phyloP scores from a whole-genome alignment of 1,140 invertebrate species.

The Chironomus striatipennis region DNA sequence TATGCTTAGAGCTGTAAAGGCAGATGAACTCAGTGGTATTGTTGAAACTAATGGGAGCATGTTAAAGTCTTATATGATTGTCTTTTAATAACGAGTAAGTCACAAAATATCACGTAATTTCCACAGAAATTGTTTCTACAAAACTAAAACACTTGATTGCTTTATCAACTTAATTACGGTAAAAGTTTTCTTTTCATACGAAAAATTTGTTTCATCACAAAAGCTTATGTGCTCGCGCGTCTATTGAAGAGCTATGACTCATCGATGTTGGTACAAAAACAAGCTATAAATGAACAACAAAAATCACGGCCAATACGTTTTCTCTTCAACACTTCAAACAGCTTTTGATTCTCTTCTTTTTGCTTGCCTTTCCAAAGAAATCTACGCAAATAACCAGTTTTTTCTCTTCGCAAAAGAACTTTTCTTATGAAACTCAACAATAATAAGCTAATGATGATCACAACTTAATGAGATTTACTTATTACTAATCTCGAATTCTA shows the following conservation, averaged over 20 bases:
- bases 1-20: not conserved
- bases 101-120: not conserved
- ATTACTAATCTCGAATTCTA: not conserved
- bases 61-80: not conserved
- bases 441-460: not conserved
- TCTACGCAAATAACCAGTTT: no score
- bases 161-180: not conserved
- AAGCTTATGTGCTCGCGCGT: not conserved
- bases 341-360: no score
- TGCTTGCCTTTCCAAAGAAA: no score
- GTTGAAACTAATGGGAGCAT: conserved; percentile 18
- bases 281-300: not conserved
- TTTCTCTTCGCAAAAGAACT: no score
- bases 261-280: not conserved
- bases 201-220: not conserved
- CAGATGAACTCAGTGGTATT: not conserved
- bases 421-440: no score
- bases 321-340: not conserved
- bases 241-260: not conserved
- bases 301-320: conserved; percentile 5
- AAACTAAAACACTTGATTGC: not conserved
- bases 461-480: not conserved
- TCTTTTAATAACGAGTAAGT: no score
- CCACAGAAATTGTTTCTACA: not conserved
- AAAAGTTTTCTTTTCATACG: not conserved